Evolutionary conservation across 2,797 vertebrate species (phyloP).

Genomic region (Mallotus villosus): DNA sequence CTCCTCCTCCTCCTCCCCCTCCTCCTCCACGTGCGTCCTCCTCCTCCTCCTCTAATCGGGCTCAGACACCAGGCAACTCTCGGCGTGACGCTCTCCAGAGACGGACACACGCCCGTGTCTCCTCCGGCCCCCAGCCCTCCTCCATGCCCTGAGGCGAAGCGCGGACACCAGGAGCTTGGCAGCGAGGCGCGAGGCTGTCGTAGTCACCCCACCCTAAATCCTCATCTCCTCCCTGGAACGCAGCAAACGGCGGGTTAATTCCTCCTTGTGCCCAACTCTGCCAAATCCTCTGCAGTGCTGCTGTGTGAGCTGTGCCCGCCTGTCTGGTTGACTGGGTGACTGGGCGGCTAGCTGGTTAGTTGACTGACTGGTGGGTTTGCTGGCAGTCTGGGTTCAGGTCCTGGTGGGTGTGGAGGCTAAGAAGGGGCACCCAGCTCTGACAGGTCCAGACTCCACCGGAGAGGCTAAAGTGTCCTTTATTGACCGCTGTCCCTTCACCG

Average conservation of each 20-base stretch:
- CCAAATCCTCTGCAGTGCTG: slow-evolving; percentile 68
- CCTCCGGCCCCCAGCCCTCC: slow-evolving; percentile 32
- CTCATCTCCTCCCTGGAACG: slow-evolving; percentile 13
- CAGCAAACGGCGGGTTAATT: slow-evolving; percentile 1
- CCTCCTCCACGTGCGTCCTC: slow-evolving; percentile 25
- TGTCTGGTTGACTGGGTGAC: slow-evolving; percentile 27
- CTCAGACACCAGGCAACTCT: slow-evolving; percentile 18
- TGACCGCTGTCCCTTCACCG: slow-evolving; percentile 55
- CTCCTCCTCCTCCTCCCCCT: slow-evolving; percentile 25
- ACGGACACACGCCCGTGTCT: slow-evolving; percentile 39
- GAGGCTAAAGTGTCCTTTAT: slow-evolving; percentile 62
- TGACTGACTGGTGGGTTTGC: background rate
- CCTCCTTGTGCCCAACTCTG: slow-evolving; percentile 48
- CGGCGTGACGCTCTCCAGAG: slow-evolving; percentile 9
- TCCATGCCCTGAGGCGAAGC: slow-evolving; percentile 42
- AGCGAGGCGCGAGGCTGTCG: background rate
- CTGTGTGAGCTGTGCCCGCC: slow-evolving; percentile 44
- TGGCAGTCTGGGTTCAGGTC: slow-evolving; percentile 50
- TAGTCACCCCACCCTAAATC: slow-evolving; percentile 49
- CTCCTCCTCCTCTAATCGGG: slow-evolving; percentile 3
- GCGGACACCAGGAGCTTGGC: slow-evolving; percentile 20
- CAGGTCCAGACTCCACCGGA: slow-evolving; percentile 53
- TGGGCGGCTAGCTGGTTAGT: slow-evolving; percentile 28
- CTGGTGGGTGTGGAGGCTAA: slow-evolving; percentile 48
- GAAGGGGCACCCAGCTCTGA: slow-evolving; percentile 45